A percentile compares a stretch with the other conserved stretches of the same genome.
Evolutionary conservation across 2,888 invertebrate species (phyloP).

Genomic region (Corythucha ciliata): DNA sequence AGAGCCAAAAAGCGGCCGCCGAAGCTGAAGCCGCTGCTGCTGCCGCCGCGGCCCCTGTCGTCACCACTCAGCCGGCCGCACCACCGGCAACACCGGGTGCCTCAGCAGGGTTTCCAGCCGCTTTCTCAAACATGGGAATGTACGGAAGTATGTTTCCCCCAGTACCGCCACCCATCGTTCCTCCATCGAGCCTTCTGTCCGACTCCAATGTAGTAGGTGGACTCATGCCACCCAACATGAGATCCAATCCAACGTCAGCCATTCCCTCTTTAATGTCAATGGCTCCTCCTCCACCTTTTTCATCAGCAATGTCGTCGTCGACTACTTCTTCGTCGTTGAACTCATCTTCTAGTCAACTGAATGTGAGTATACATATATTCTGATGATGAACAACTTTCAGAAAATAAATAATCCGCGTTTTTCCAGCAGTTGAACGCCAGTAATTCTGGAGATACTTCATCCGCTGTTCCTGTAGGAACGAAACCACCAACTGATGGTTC

Average conservation of each 20-base stretch:
- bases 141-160: slow-evolving; percentile 9
- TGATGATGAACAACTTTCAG: too few species aligned
- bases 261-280: background rate
- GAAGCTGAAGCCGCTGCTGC: slow-evolving; percentile 3
- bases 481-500: slow-evolving; percentile 41
- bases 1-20: slow-evolving; percentile 10
- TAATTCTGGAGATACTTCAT: background rate
- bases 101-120: background rate
- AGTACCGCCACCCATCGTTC: slow-evolving; percentile 10
- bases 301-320: background rate
- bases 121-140: background rate
- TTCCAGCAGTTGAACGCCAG: too few species aligned
- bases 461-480: background rate
- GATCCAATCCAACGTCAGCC: too few species aligned
- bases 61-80: slow-evolving; percentile 1
- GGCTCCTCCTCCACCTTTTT: background rate
- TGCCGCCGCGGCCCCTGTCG: background rate
- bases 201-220: background rate
- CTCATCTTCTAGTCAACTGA: slow-evolving; percentile 4
- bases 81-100: slow-evolving; percentile 9
- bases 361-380: slow-evolving; percentile 19
- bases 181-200: background rate
- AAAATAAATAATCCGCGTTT: too few species aligned
- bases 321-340: too few species aligned
- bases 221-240: too few species aligned